A percentile compares a stretch with the other conserved stretches of the same genome.
Conservation (phyloP, 2,888 invertebrate genomes). For the Proisotoma minuta region DNA sequence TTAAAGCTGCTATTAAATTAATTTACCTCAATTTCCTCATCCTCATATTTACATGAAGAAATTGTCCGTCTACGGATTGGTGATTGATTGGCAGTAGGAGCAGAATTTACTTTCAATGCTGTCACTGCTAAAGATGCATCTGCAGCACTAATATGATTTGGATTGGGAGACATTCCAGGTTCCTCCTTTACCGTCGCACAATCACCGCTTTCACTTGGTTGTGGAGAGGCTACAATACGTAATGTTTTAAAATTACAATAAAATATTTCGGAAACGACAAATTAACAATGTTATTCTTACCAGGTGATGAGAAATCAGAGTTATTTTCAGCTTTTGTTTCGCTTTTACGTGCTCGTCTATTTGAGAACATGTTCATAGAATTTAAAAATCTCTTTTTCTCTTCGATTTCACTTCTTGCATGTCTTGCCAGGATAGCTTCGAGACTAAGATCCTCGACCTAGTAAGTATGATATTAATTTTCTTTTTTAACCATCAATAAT, state of each 20-base stretch:
- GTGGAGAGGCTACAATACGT: not conserved
- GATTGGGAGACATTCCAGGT: not conserved
- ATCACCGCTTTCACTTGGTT: not conserved
- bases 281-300: conserved; percentile 9
- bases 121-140: conserved; percentile 30
- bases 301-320: conserved; percentile 17
- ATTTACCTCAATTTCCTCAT: conserved; percentile 8
- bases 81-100: not conserved
- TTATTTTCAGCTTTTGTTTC: conserved; percentile 32
- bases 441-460: conserved; percentile 80
- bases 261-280: too few relatives aligned
- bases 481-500: too few relatives aligned
- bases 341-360: conserved; percentile 19
- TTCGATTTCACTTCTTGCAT: conserved; percentile 70
- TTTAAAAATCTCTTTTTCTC: conserved; percentile 71
- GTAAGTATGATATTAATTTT: too few relatives aligned
- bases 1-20: too few relatives aligned
- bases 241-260: too few relatives aligned
- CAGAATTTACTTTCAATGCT: conserved; percentile 20
- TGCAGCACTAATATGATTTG: conserved; percentile 17
- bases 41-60: conserved; percentile 5
- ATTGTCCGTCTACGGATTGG: conserved; percentile 8
- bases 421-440: conserved; percentile 64
- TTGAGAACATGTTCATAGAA: not conserved
- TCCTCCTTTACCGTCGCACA: not conserved